These are phyloP conservation scores for Danionella cerebrum DNA, from an alignment of 2,113 vertebrate genomes.

Conservation along the genomic window DNA sequence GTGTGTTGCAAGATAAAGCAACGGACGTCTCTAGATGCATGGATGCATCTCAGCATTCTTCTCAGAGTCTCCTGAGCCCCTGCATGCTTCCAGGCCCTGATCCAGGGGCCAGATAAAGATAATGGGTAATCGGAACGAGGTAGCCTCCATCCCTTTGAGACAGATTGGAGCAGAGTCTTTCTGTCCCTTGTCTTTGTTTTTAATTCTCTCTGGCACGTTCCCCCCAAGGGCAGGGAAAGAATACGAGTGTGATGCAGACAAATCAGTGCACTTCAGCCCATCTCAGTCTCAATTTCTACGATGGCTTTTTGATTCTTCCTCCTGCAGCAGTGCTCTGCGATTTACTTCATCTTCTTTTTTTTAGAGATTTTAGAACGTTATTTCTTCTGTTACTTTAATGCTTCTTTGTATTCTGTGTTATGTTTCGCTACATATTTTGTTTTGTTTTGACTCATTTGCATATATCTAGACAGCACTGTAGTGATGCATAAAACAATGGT, in stretches of 20 bases:
- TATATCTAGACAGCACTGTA: constrained; percentile 35
- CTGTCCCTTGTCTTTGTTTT: constrained; percentile 63
- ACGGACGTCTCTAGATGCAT: not conserved
- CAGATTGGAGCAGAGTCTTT: constrained; percentile 66
- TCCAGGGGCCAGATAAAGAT: constrained; percentile 74
- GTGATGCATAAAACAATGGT: constrained; percentile 22
- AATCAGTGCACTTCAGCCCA: constrained; percentile 5
- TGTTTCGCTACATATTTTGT: not conserved
- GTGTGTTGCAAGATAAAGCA: constrained; percentile 24
- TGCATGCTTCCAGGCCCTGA: constrained; percentile 38
- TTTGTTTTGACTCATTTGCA: constrained; percentile 21
- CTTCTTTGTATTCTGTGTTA: not conserved
- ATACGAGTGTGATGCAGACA: constrained; percentile 29
- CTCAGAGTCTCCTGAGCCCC: constrained; percentile 48
- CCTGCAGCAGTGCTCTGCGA: not conserved
- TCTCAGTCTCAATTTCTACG: not conserved
- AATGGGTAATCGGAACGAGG: constrained; percentile 84
- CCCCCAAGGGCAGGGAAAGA: constrained; percentile 32
- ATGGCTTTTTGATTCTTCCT: not conserved
- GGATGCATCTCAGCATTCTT: constrained; percentile 10
- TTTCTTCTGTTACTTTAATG: not conserved
- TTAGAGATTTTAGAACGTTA: constrained; percentile 15
- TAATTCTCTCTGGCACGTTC: constrained; percentile 45
- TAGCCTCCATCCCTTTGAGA: constrained; percentile 56
- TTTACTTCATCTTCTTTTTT: constrained; percentile 17